A percentile compares a stretch with the other conserved stretches of the same genome.
phyloP scores from a whole-genome alignment of 1,140 invertebrate species.

The Macrocentrus cingulum region DNA sequence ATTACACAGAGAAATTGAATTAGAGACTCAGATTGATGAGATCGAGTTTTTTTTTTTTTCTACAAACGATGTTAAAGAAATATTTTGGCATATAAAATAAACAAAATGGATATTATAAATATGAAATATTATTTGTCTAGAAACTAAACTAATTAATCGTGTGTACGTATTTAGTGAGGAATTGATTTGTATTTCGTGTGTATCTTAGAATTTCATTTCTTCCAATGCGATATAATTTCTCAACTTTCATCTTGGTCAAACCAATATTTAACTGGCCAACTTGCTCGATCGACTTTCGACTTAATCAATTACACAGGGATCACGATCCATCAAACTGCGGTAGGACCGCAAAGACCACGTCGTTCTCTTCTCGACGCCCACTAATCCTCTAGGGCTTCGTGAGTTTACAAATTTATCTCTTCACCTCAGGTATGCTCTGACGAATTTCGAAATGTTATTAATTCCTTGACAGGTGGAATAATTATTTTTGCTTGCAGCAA shows the following conservation, averaged over 20 bases:
- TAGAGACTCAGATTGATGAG: too few species aligned
- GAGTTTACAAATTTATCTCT: constrained; percentile 19
- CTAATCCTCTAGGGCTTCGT: constrained; percentile 4
- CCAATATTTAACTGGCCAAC: not conserved
- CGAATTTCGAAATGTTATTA: constrained; percentile 2
- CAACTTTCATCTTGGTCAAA: not conserved
- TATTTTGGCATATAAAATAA: too few species aligned
- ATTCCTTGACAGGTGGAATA: constrained; percentile 10
- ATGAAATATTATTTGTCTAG: too few species aligned
- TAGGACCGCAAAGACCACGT: constrained; percentile 2
- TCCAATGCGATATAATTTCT: not conserved
- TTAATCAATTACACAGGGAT: constrained; percentile 29
- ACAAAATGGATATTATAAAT: too few species aligned
- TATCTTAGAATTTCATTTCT: too few species aligned
- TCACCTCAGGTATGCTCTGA: not conserved
- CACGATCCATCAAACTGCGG: constrained; percentile 26
- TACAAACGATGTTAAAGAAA: too few species aligned
- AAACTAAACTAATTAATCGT: too few species aligned
- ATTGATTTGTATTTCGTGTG: too few species aligned
- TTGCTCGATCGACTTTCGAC: constrained; percentile 26
- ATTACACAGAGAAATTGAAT: too few species aligned
- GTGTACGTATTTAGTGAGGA: too few species aligned
- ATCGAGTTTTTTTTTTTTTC: too few species aligned
- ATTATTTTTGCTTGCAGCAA: not conserved
- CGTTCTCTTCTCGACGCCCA: constrained; percentile 19